Conservation (phyloP, 2,797 vertebrate species). For the Linurgus olivaceus region DNA sequence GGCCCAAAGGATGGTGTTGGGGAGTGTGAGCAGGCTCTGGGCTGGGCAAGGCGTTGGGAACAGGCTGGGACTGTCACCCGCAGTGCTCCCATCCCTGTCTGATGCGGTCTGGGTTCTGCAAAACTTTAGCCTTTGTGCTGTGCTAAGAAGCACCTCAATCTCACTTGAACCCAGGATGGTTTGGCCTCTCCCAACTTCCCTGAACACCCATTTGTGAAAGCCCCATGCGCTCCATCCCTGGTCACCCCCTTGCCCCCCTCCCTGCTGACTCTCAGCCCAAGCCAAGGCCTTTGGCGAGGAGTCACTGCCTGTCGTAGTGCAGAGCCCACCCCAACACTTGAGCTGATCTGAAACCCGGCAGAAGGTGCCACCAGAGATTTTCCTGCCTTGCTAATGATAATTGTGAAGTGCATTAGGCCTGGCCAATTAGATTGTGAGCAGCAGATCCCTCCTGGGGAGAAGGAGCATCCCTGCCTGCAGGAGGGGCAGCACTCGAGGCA, state of each 20-base stretch:
- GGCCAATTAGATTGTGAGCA: neutral
- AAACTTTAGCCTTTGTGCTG: neutral
- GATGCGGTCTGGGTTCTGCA: neutral
- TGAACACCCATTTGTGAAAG: neutral
- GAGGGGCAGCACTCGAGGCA: neutral
- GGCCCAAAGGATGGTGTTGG: accelerated
- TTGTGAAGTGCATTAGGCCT: neutral
- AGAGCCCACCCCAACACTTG: neutral
- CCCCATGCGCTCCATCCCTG: neutral
- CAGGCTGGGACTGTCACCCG: accelerated
- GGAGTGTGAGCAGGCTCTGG: neutral
- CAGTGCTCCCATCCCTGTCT: neutral
- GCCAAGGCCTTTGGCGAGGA: neutral
- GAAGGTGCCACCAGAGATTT: slow-evolving; percentile 16
- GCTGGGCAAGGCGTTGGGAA: neutral
- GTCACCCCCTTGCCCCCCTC: accelerated
- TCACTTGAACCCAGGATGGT: neutral
- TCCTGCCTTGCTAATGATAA: neutral
- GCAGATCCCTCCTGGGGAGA: neutral
- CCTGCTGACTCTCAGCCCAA: neutral
- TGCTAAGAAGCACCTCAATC: neutral
- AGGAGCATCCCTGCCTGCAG: neutral
- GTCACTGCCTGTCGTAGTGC: neutral
- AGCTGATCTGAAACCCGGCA: neutral
- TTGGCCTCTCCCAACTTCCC: neutral